Base-by-base conservation (phyloP, 1,140 invertebrate genomes). In the Drosophila carrolli region DNA sequence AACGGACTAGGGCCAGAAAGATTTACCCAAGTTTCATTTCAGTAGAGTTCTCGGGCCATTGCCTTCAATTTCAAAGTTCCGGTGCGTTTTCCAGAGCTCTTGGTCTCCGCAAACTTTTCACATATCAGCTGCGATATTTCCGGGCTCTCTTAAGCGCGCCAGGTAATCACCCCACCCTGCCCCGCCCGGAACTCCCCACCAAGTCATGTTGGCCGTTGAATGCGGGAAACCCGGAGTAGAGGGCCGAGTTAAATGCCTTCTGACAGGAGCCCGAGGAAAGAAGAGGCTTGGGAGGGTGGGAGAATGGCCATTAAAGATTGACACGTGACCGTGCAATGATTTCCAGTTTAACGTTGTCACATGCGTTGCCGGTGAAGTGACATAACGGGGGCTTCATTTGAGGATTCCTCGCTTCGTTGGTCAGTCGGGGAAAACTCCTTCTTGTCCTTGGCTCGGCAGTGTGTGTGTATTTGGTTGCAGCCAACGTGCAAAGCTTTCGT, bases 261-360 rank as follows among this genome's bases (percentile, higher is more conserved):
- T 80, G 82, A 89, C 84, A 88, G 73, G 41, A 61, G 58, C 55
- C 44, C 46, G 44, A 44, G 23, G 27, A 27, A 40, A 40, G 11
- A n/a, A 6, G 23, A 40, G 58, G 14, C 29, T 10, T 16, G 54
- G 41, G 7, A 9, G 47, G 23, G 50, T 13, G 32, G 23, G 54
- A 63, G 38, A 38, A 43, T 46, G 43, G 65, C 61, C 78, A 91
- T 88, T 91, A 91, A 73, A 81, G 84, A 91, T 91, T 89, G 89
- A 89, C 89, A 91, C 89, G 89, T 91, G 89, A 91, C 89, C 89
- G 84, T 91, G 89, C 89, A 91, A 91, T 91, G 89, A 91, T 91
- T 91, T 91, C 53, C 71, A 91, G 84, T 80, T 91, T 91, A 89
- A 81, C 79, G 62, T 78, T 83, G 89, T 89, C 84, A 91, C 89